Evolutionary conservation across 2,888 invertebrate species (phyloP).

Genomic region (Eremobia ochroleuca): DNA sequence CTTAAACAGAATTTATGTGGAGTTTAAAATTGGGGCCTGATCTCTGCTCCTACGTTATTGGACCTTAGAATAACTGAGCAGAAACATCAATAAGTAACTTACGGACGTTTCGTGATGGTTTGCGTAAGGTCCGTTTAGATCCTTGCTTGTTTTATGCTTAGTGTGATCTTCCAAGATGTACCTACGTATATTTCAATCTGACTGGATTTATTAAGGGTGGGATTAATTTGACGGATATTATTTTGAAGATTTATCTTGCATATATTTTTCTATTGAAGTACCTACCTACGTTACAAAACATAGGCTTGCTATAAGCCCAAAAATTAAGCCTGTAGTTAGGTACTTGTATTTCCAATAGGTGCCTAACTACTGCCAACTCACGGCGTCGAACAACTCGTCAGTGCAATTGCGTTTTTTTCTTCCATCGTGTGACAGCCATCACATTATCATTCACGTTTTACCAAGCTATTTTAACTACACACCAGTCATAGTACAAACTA

Average conservation of each 20-base stretch:
- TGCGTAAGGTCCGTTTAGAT: conserved; percentile 8
- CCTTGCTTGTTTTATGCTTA: conserved; percentile 6
- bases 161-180: not conserved
- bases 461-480: not conserved
- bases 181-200: not conserved
- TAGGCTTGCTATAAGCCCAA: not conserved
- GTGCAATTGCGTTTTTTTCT: not conserved
- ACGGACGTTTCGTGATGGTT: conserved; percentile 51
- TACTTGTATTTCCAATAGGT: too few relatives aligned
- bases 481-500: not conserved
- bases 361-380: not conserved
- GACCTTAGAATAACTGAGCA: conserved; percentile 42
- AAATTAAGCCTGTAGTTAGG: not conserved
- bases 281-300: not conserved
- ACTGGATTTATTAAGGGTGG: not conserved
- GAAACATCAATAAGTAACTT: conserved; percentile 45
- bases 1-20: conserved; percentile 61
- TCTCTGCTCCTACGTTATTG: conserved; percentile 40
- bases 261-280: not conserved
- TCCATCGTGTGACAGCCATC: not conserved
- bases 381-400: not conserved
- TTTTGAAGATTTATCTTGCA: not conserved
- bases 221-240: too few relatives aligned
- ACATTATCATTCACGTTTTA: not conserved
- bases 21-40: conserved; percentile 55